Percentiles rank a stretch among this genome's conserved stretches.
Conservation (phyloP, 2,888 invertebrate species). For the Calliphora vomitoria region DNA sequence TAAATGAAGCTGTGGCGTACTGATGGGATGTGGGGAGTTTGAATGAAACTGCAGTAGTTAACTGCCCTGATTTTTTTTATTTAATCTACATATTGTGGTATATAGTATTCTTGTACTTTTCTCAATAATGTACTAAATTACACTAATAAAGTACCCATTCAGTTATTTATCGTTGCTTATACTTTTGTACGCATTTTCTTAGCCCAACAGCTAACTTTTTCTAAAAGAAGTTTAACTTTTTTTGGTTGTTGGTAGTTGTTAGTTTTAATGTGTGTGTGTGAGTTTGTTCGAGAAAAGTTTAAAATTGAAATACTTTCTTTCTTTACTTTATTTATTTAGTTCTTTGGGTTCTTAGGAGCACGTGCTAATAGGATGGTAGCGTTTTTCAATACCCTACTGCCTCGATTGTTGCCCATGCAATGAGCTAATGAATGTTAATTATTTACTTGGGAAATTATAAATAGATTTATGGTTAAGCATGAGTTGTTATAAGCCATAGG, state of each 20-base stretch:
- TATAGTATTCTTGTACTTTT: conserved; percentile 4
- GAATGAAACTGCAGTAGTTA: conserved; percentile 39
- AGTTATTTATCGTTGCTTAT: conserved; percentile 62
- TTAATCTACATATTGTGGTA: not conserved
- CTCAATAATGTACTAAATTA: conserved; percentile 38
- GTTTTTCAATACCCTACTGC: conserved; percentile 46
- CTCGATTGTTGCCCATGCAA: conserved; percentile 11
- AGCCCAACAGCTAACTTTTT: conserved; percentile 23
- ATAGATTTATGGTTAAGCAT: not conserved
- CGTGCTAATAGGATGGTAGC: conserved; percentile 68
- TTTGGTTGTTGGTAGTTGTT: not conserved
- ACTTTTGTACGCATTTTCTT: conserved; percentile 56
- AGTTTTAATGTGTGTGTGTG: not conserved
- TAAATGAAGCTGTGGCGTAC: conserved; percentile 8
- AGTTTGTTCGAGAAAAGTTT: conserved; percentile 15
- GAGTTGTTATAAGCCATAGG: not conserved
- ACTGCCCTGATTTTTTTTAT: conserved; percentile 49
- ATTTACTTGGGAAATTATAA: conserved; percentile 5
- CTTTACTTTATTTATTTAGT: conserved; percentile 31
- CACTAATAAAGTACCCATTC: conserved; percentile 43
- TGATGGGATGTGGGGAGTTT: conserved; percentile 6
- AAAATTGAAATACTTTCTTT: conserved; percentile 62
- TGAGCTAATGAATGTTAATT: conserved; percentile 28
- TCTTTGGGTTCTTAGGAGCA: conserved; percentile 39
- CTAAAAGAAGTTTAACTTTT: conserved; percentile 22